Evolutionary conservation across 1,140 invertebrate genomes (phyloP).

Genomic region (Drosophila micromelanica): DNA sequence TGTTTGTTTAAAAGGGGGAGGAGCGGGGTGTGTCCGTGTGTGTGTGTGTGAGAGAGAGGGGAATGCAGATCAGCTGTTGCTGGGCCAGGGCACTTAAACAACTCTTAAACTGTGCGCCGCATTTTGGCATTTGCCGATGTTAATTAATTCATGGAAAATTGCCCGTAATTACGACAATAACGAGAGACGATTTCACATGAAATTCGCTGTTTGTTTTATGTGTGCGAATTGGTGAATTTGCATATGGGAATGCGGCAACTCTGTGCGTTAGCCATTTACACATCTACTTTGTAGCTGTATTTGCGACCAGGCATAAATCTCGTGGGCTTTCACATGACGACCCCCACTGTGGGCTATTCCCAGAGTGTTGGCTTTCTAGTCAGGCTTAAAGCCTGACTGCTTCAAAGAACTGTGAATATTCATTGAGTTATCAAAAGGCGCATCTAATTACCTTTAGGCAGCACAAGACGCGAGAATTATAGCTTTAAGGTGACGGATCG

Average conservation of each 20-base stretch:
- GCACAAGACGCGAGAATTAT: constrained; percentile 53
- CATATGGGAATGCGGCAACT: constrained; percentile 16
- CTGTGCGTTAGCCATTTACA: not conserved
- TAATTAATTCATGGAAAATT: constrained; percentile 83
- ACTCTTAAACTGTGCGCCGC: constrained; percentile 45
- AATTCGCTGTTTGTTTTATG: constrained; percentile 43
- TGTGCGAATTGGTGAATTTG: constrained; percentile 44
- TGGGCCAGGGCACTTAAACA: constrained; percentile 51
- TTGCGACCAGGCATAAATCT: constrained; percentile 50
- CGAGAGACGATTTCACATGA: constrained; percentile 76
- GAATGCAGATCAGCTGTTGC: constrained; percentile 12
- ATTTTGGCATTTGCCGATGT: constrained; percentile 43
- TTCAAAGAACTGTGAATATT: constrained; percentile 60
- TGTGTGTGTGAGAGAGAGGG: not conserved
- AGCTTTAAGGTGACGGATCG: constrained; percentile 61
- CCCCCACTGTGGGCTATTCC: constrained; percentile 64
- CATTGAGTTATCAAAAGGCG: constrained; percentile 72
- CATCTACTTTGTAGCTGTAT: constrained; percentile 11
- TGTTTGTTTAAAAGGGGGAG: constrained; percentile 65
- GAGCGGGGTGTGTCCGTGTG: not conserved
- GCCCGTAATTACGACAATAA: constrained; percentile 71
- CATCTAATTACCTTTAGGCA: constrained; percentile 60
- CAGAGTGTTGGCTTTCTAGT: constrained; percentile 50
- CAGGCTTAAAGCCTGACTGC: constrained; percentile 5
- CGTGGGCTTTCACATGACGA: constrained; percentile 38